Percentiles rank a stretch among this genome's conserved stretches.
Evolutionary conservation across 2,888 invertebrate genomes (phyloP).

Genomic region (Prosopocoilus inquinatus): DNA sequence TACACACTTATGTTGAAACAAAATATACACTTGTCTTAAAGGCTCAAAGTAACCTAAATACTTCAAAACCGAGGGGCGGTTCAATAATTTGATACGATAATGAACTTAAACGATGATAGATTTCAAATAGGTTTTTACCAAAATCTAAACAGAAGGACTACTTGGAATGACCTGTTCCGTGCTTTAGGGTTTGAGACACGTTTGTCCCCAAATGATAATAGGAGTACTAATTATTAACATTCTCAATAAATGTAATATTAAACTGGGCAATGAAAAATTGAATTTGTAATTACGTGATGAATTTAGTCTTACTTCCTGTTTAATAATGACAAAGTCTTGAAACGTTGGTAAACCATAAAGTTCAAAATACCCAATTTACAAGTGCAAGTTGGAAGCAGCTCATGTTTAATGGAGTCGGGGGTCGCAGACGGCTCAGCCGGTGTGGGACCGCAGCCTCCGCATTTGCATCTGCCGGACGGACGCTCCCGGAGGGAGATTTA

Average conservation of each 20-base stretch:
- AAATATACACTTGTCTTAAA: no score
- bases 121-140: no score
- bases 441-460: constrained; percentile 26
- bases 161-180: no score
- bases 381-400: constrained; percentile 25
- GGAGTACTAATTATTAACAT: no score
- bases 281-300: not conserved
- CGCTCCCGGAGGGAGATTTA: constrained; percentile 30
- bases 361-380: constrained; percentile 30
- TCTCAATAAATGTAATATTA: not conserved
- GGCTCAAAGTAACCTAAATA: no score
- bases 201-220: no score
- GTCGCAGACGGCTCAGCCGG: constrained; percentile 19
- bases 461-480: constrained; percentile 33
- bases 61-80: no score
- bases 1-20: no score
- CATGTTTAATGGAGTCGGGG: constrained; percentile 32
- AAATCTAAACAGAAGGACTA: no score
- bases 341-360: constrained; percentile 24
- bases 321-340: constrained; percentile 21
- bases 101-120: no score
- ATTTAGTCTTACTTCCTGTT: constrained; percentile 19
- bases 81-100: no score
- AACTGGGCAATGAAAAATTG: not conserved
- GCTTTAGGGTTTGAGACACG: no score